A percentile compares a stretch with the other conserved stretches of the same genome.
Evolutionary conservation across 2,797 vertebrate species (phyloP).

Genomic region (Parauchenoglanis punctatus): DNA sequence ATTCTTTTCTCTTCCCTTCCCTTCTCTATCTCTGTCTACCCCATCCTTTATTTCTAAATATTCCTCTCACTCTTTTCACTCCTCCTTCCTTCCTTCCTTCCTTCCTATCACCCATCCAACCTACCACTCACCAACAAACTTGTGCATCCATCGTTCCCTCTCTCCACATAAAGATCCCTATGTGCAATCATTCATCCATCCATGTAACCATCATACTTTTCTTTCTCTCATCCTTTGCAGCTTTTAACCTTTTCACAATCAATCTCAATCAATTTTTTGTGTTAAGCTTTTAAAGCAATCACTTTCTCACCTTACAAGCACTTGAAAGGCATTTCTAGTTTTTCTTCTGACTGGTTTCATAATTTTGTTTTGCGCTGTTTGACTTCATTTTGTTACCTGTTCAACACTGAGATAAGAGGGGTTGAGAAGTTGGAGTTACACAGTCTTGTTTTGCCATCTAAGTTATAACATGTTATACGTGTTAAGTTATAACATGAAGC

Average conservation of each 20-base stretch:
- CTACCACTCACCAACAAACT: not conserved
- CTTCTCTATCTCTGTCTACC: not conserved
- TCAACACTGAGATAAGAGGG: not conserved
- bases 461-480: not conserved
- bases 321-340: not conserved
- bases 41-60: not conserved
- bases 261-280: not conserved
- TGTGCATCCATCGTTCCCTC: not conserved
- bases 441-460: not conserved
- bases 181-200: not conserved
- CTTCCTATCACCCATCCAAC: not conserved
- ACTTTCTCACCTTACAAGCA: not conserved
- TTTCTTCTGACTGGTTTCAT: not conserved
- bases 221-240: not conserved
- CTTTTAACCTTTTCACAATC: not conserved
- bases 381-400: not conserved
- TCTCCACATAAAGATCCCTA: not conserved
- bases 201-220: not conserved
- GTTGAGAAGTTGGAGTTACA: not conserved
- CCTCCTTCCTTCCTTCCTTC: not conserved
- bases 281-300: not conserved
- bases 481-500: not conserved
- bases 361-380: not conserved
- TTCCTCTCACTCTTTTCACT: not conserved
- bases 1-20: not conserved